Base-by-base conservation (phyloP, 2,113 vertebrate species). In the Ramphastos sulfuratus region DNA sequence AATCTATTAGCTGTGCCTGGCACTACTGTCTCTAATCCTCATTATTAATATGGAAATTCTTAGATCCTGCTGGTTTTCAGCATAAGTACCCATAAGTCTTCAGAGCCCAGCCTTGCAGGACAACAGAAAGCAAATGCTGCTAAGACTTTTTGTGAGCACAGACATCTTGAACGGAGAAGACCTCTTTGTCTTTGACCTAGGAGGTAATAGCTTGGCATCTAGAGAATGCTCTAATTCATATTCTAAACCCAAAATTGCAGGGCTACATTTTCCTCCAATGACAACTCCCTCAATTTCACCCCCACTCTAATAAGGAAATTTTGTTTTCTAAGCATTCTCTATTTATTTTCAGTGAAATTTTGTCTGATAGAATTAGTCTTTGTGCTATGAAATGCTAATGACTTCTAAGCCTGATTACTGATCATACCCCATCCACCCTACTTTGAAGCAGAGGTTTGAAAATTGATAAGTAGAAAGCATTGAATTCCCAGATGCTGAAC, bases 241-340 rank as follows among this genome's bases (percentile, higher is more conserved):
- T 94, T 94, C 89, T 96, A 95, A 97, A 95, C 87, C 93, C 96
- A 86, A 97, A 97, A 97, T 95, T 97, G 92, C 80, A 95, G 89
- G 91, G 58, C 89, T 96, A 10, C 70, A 63, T 96, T 97, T 96
- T 95, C 92, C 56, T 96, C 52, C 2, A 82, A 71, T 96, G 94
- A 96, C 95, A 97, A 33, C 81, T 92, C 89, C 65, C 64, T 96
- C 76, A 93, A n/a, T 94, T 97, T 94, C 92, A 78, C 94, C 74
- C 72, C 37, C 84, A 95, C 16, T 63, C 91, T 95, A 95, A 96
- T 89, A 95, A 96, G 86, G 91, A 96, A 94, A 94, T 97, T 82
- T 72, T 81, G 87, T 89, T 97, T 96, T 87, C 74, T 61, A 87
- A 89, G 85, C 82, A 75, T 87, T 95, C 70, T 56, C 11, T 44